Conservation (phyloP, 2,888 invertebrate species). For the Aphrophora alni region DNA sequence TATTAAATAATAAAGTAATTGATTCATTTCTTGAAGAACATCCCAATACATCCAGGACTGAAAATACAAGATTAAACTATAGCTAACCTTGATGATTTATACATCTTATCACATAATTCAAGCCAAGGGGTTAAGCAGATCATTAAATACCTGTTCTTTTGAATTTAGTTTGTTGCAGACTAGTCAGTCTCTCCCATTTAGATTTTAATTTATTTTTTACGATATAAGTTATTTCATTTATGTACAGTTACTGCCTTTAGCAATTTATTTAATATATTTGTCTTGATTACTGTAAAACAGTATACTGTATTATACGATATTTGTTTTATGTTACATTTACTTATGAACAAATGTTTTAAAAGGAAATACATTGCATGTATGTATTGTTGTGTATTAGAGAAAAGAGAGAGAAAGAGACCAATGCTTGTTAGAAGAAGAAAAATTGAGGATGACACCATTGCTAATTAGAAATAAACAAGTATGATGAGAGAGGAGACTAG, state of each 20-base stretch:
- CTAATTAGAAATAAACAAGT: no score
- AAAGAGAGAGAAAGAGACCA: no score
- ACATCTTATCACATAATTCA: not conserved
- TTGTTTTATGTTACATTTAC: not conserved
- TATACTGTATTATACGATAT: not conserved
- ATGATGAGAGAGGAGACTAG: no score
- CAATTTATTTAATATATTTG: not conserved
- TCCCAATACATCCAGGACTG: not conserved
- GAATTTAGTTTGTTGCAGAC: not conserved
- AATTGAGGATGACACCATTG: no score
- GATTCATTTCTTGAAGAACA: no score
- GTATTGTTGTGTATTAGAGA: no score
- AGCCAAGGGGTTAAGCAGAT: conserved; percentile 6
- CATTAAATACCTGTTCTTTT: not conserved
- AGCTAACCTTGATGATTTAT: not conserved
- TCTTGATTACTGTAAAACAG: no score
- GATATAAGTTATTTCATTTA: not conserved
- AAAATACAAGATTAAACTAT: not conserved
- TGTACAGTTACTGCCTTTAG: not conserved
- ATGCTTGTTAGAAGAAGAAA: no score
- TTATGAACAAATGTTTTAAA: not conserved
- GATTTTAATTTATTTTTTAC: not conserved
- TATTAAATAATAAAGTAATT: no score
- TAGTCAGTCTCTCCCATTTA: not conserved
- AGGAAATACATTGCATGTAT: no score